These are phyloP conservation scores for Oncorhynchus keta DNA, from an alignment of 2,113 vertebrate species.

Conservation along the genomic window DNA sequence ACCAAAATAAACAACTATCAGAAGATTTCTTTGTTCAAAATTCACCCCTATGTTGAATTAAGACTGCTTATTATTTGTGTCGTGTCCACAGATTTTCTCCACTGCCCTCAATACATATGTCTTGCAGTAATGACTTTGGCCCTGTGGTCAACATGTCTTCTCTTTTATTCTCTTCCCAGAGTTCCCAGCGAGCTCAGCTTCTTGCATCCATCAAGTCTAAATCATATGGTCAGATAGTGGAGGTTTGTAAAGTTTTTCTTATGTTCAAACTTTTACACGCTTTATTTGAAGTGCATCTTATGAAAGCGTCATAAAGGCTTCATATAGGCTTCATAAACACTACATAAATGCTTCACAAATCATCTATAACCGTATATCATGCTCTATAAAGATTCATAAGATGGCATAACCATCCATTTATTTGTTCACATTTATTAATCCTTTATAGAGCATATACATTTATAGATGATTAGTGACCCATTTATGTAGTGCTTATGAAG, in stretches of 20 bases:
- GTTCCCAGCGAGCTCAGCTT: slow-evolving; percentile 77
- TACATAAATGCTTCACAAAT: too few relatives aligned
- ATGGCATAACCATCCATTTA: too few relatives aligned
- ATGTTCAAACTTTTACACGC: background rate
- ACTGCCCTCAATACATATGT: too few relatives aligned
- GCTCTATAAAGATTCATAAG: too few relatives aligned
- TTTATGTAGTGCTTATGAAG: too few relatives aligned
- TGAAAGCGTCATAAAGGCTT: too few relatives aligned
- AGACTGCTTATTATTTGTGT: background rate
- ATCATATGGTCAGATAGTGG: slow-evolving; percentile 77
- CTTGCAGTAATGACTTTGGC: background rate
- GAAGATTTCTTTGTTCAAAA: background rate
- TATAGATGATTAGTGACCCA: too few relatives aligned
- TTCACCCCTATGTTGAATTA: background rate
- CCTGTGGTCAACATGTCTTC: background rate
- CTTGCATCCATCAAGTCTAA: slow-evolving; percentile 86
- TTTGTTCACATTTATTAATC: too few relatives aligned
- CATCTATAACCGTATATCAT: too few relatives aligned
- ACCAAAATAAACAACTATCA: background rate
- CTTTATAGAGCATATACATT: too few relatives aligned
- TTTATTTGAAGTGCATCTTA: too few relatives aligned
- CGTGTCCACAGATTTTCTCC: background rate
- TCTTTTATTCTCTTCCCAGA: slow-evolving; percentile 67
- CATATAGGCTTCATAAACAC: too few relatives aligned
- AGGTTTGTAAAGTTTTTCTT: slow-evolving; percentile 72